Conservation (phyloP, 2,888 invertebrate genomes). For the Caenorhabditis sp. region DNA sequence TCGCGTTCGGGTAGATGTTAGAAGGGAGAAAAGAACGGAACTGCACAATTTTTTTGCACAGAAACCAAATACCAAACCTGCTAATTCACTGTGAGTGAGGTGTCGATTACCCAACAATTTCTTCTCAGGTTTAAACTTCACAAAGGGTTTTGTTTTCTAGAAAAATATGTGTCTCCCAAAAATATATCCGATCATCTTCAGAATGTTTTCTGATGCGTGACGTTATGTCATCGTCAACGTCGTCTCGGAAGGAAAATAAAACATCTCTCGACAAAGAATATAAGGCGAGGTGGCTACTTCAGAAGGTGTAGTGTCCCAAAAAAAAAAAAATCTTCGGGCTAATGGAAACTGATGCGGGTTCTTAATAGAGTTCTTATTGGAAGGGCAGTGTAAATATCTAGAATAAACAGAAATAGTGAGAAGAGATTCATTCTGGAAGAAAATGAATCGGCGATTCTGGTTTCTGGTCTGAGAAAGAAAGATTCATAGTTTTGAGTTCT, state of each 20-base stretch:
- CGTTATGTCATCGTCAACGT: slow-evolving; percentile 38
- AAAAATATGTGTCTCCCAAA: slow-evolving; percentile 23
- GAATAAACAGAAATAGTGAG: slow-evolving; percentile 24
- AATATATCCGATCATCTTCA: slow-evolving; percentile 43
- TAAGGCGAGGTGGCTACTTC: slow-evolving; percentile 14
- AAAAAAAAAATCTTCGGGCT: background rate
- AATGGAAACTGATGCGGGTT: slow-evolving; percentile 4
- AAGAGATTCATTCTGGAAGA: slow-evolving; percentile 10
- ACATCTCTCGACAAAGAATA: slow-evolving; percentile 28
- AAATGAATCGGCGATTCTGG: background rate
- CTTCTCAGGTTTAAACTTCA: background rate
- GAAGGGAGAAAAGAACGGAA: slow-evolving; percentile 41
- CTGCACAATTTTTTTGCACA: slow-evolving; percentile 6
- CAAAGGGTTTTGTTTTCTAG: background rate
- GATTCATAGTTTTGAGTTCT: background rate
- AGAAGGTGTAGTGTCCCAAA: slow-evolving; percentile 1
- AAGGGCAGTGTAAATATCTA: slow-evolving; percentile 31
- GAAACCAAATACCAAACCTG: slow-evolving; percentile 22
- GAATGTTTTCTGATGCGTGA: slow-evolving; percentile 39
- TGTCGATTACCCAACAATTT: slow-evolving; percentile 25
- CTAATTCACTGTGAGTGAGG: slow-evolving; percentile 4
- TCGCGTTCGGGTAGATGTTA: slow-evolving; percentile 48
- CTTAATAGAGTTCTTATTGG: slow-evolving; percentile 7
- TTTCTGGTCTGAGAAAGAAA: background rate
- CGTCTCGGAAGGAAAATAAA: slow-evolving; percentile 15